Base-by-base conservation (phyloP, 2,797 vertebrate species). In the Adrianichthys oophorus region DNA sequence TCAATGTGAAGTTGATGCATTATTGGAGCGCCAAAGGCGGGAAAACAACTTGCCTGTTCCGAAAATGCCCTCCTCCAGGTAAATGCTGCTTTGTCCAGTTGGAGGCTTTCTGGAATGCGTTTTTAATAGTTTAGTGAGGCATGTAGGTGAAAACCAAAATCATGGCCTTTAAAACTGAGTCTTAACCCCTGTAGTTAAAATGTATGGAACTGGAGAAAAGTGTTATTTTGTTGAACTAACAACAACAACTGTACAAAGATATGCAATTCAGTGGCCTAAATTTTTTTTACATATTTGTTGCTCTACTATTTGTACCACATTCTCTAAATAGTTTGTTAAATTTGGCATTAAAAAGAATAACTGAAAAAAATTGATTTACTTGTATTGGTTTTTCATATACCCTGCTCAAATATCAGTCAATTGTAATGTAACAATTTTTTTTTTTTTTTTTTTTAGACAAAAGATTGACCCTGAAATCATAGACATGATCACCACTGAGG, bases 391-490 rank as follows among this genome's bases (percentile, higher is more conserved):
- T 7, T n/a, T 6, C 42, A 7, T 44, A 32, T 10, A 32, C 8
- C 29, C 7, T 10, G 24, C 24, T 32, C 29, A 32, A 32, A 10
- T 10, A 32, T 32, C 7, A 32, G 10, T 32, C 29, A 32, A 32
- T 2, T 32, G 1, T 32, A 32, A 21, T 21, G 26, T 26, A 7
- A 6, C 2, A 2, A 8, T 3, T 2, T 2, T 16, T 4, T 14
- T 24, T 41, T 15, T 48, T 29, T 1, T 16, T 16, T 0, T n/a
- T 69, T 52, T 67, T 23, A 99, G 96, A 78, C 90, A 94, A 21
- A 95, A 92, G 67, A 13, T 91, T 4, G 98, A 99, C 46, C 95
- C 95, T 1, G 97, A 99, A 54, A 95, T 99, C 79, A 92, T 94
- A 1, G 97, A 98, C 69, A 97, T 98, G 95, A 94, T 99, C 64